A percentile compares a stretch with the other conserved stretches of the same genome.
These are phyloP conservation scores for Argyresthia albistria DNA, from an alignment of 2,888 invertebrate species.

Conservation along the genomic window DNA sequence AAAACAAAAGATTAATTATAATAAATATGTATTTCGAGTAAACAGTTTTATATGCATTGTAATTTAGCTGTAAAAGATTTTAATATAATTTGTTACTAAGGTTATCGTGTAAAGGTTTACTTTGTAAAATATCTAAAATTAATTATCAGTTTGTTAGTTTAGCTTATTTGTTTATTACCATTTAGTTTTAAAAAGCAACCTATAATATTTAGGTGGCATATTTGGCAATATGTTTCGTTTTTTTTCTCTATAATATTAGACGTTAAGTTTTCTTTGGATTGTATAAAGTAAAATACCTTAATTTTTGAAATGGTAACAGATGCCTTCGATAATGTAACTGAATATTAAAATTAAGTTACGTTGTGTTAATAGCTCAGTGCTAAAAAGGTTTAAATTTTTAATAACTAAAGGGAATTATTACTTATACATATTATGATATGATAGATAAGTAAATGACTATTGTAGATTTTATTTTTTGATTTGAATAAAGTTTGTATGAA, in stretches of 20 bases:
- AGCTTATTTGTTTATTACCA: no score
- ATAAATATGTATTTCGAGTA: constrained; percentile 66
- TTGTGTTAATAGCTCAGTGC: no score
- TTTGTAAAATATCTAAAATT: neutral
- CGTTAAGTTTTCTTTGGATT: neutral
- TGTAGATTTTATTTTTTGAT: constrained; percentile 73
- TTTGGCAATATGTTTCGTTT: no score
- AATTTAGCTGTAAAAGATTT: constrained; percentile 62
- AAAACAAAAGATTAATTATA: constrained; percentile 49
- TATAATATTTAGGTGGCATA: no score
- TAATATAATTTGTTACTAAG: constrained; percentile 68
- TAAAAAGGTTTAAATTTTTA: constrained; percentile 14
- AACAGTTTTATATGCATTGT: constrained; percentile 61
- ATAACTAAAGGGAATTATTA: constrained; percentile 55
- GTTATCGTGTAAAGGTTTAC: constrained; percentile 36
- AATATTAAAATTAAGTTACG: no score
- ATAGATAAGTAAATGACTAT: constrained; percentile 51
- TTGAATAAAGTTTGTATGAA: constrained; percentile 72
- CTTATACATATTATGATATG: constrained; percentile 40
- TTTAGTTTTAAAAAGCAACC: no score
- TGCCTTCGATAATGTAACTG: constrained; percentile 1
- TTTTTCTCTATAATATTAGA: neutral
- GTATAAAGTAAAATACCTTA: neutral
- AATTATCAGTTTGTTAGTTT: neutral
- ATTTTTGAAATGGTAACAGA: constrained; percentile 1